phyloP scores from a whole-genome alignment of 2,888 invertebrate genomes.

The Dastarcus helophoroides region DNA sequence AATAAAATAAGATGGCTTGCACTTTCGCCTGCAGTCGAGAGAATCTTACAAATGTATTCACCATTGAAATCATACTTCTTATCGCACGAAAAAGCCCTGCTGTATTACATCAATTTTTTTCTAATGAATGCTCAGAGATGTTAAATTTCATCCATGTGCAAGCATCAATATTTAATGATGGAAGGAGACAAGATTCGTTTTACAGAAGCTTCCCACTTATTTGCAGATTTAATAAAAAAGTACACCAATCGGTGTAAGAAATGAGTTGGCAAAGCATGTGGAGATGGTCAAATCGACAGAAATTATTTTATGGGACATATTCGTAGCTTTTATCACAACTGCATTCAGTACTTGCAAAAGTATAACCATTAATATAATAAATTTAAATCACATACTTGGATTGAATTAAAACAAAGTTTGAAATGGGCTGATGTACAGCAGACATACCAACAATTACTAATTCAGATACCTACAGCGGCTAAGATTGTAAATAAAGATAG shows the following conservation, averaged over 20 bases:
- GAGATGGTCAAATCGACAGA: too few relatives aligned
- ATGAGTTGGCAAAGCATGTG: too few relatives aligned
- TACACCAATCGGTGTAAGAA: too few relatives aligned
- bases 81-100: slow-evolving; percentile 22
- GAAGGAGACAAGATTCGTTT: too few relatives aligned
- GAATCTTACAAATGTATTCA: slow-evolving; percentile 25
- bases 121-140: too few relatives aligned
- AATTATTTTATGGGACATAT: too few relatives aligned
- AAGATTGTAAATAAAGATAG: slow-evolving; percentile 19
- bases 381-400: slow-evolving; percentile 23
- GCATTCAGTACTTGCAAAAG: slow-evolving; percentile 19
- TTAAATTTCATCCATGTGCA: slow-evolving; percentile 20
- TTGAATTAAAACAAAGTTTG: slow-evolving; percentile 17
- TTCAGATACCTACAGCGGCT: slow-evolving; percentile 18
- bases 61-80: slow-evolving; percentile 25
- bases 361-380: slow-evolving; percentile 16
- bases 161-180: slow-evolving; percentile 16
- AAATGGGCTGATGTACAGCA: slow-evolving; percentile 19
- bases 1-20: slow-evolving; percentile 20
- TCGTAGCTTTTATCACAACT: slow-evolving; percentile 14
- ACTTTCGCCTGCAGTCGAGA: slow-evolving; percentile 18
- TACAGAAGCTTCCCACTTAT: too few relatives aligned
- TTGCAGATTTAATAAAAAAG: too few relatives aligned
- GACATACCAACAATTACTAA: slow-evolving; percentile 18
- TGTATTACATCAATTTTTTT: slow-evolving; percentile 15